Evolutionary conservation across 2,888 invertebrate species (phyloP).

Genomic region (Meliscaeva auricollis): DNA sequence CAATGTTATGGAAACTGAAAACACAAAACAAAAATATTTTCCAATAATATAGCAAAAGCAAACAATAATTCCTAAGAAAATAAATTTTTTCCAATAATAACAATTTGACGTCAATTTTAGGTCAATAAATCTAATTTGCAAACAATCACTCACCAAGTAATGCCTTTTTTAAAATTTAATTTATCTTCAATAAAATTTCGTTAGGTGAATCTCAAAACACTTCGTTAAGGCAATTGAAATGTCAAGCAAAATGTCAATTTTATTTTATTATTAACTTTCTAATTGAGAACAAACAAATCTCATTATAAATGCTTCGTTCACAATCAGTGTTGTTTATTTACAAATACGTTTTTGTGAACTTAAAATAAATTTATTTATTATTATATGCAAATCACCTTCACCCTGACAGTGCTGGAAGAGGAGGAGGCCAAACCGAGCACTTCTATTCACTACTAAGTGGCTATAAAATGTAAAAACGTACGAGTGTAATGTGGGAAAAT

Average conservation of each 20-base stretch:
- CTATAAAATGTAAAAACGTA: background rate
- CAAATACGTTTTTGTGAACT: slow-evolving; percentile 17
- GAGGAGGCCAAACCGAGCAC: background rate
- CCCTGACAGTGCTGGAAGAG: background rate
- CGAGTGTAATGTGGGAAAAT: slow-evolving; percentile 9
- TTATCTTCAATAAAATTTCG: background rate
- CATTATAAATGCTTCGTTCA: slow-evolving; percentile 14
- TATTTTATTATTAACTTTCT: slow-evolving; percentile 36
- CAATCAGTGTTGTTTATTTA: slow-evolving; percentile 37
- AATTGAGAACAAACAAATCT: slow-evolving; percentile 20
- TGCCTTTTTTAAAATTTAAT: background rate
- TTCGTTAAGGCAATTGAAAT: slow-evolving; percentile 43
- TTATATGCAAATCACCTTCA: slow-evolving; percentile 52
- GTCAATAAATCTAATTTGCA: background rate
- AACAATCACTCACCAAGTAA: background rate
- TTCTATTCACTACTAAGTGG: background rate
- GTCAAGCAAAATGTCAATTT: slow-evolving; percentile 46
- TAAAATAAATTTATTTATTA: slow-evolving; percentile 49
- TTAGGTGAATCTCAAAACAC: background rate
- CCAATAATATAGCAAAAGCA: background rate
- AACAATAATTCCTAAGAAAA: background rate
- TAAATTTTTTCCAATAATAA: background rate
- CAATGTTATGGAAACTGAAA: too few relatives aligned
- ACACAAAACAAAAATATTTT: background rate
- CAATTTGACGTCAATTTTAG: background rate